phyloP scores from a whole-genome alignment of 2,888 invertebrate species.

The Agonopterix alstromeriana region DNA sequence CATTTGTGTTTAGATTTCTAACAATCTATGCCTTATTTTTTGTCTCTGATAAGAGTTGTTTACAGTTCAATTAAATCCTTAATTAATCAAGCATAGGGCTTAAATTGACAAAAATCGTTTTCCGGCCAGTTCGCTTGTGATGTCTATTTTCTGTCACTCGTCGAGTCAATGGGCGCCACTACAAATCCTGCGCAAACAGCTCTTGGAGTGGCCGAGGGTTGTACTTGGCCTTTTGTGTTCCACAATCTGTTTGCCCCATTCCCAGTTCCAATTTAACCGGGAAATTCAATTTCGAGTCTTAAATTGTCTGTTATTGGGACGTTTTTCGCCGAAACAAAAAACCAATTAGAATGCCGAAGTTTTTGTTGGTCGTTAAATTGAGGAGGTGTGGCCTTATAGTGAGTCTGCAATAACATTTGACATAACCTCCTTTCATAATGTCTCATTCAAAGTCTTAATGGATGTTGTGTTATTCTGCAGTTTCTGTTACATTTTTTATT shows the following conservation, averaged over 20 bases:
- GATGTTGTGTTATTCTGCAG: too few species aligned
- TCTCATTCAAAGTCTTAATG: too few species aligned
- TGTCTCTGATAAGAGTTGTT: too few species aligned
- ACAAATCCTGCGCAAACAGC: conserved; percentile 15
- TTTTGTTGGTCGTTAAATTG: background rate
- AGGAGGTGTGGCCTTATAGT: background rate
- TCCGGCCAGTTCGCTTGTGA: too few species aligned
- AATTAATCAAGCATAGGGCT: too few species aligned
- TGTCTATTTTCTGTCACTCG: background rate
- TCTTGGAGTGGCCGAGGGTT: conserved; percentile 14
- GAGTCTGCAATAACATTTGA: conserved; percentile 3
- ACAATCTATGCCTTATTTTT: too few species aligned
- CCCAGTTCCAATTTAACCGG: conserved; percentile 7
- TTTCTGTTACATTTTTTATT: too few species aligned
- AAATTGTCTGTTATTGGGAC: background rate
- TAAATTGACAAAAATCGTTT: too few species aligned
- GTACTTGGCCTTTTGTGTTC: conserved; percentile 18
- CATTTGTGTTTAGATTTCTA: too few species aligned
- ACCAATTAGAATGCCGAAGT: background rate
- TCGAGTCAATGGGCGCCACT: conserved; percentile 4
- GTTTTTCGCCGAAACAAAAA: background rate
- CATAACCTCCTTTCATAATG: background rate
- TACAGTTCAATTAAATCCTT: too few species aligned
- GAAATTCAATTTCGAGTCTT: conserved; percentile 2
- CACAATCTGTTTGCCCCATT: conserved; percentile 7